Conservation (phyloP, 1,140 invertebrate genomes). For the Eupristina koningsbergeri region DNA sequence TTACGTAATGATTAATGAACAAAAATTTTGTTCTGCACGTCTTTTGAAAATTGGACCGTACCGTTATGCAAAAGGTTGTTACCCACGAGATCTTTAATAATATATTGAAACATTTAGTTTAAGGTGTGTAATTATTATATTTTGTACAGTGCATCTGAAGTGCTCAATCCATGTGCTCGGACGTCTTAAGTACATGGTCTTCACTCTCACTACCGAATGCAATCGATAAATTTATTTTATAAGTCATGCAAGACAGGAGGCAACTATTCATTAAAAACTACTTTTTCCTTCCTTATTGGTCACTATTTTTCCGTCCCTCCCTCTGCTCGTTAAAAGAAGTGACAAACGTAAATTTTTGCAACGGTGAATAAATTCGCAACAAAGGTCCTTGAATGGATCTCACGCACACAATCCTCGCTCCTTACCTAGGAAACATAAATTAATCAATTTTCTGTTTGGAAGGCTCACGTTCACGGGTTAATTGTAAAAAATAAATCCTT, state of each 20-base stretch:
- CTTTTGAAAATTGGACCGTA: neutral
- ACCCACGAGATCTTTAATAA: neutral
- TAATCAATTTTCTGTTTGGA: constrained; percentile 19
- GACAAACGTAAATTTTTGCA: neutral
- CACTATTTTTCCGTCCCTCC: neutral
- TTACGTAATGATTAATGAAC: neutral
- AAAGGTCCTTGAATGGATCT: neutral
- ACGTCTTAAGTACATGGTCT: neutral
- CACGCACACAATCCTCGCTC: neutral
- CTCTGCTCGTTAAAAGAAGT: neutral
- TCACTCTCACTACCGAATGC: neutral
- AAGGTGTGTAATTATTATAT: neutral
- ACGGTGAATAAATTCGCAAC: neutral
- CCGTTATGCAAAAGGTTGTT: neutral
- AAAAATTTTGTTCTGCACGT: neutral
- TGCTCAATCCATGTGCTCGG: neutral
- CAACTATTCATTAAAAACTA: neutral
- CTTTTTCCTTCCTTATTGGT: neutral
- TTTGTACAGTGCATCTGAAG: neutral
- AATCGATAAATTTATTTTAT: neutral
- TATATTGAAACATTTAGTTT: neutral
- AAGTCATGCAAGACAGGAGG: neutral
- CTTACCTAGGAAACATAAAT: neutral
- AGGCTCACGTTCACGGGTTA: neutral
- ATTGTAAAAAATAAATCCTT: constrained; percentile 7